A percentile compares a stretch with the other conserved stretches of the same genome.
These are phyloP conservation scores for Diplazon laetatorius DNA, from an alignment of 2,888 invertebrate species.

Conservation along the genomic window DNA sequence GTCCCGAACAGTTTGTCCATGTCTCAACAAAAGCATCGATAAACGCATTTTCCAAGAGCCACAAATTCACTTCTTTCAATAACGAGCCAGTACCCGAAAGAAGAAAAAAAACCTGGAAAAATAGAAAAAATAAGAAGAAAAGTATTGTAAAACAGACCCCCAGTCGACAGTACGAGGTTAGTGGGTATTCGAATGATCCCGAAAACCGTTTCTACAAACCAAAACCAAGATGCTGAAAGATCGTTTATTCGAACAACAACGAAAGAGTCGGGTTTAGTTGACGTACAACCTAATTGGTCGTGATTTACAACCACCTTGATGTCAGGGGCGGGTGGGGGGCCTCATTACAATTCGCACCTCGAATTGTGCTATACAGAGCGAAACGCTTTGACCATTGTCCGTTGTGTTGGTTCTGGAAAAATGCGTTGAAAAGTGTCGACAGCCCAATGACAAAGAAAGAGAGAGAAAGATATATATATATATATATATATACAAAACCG, in stretches of 20 bases:
- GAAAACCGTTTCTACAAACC: conserved; percentile 16
- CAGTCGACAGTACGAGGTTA: conserved; percentile 22
- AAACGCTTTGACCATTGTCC: conserved; percentile 34
- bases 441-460: too few relatives aligned
- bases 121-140: neutral
- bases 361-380: conserved; percentile 19
- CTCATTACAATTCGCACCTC: neutral
- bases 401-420: conserved; percentile 11
- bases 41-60: too few relatives aligned
- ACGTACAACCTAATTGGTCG: neutral
- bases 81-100: neutral
- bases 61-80: too few relatives aligned
- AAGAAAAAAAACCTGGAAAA: conserved; percentile 4
- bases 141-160: conserved; percentile 46
- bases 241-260: conserved; percentile 15
- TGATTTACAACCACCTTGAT: conserved; percentile 60
- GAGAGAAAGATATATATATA: too few relatives aligned
- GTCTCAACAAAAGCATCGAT: too few relatives aligned
- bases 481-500: too few relatives aligned
- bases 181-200: neutral
- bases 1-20: too few relatives aligned
- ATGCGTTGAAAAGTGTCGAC: conserved; percentile 38
- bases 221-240: conserved; percentile 20
- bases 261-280: neutral
- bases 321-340: too few relatives aligned